Percentiles rank a stretch among this genome's conserved stretches.
These are phyloP conservation scores for Hyposoter didymator DNA, from an alignment of 2,888 invertebrate genomes.

Conservation along the genomic window DNA sequence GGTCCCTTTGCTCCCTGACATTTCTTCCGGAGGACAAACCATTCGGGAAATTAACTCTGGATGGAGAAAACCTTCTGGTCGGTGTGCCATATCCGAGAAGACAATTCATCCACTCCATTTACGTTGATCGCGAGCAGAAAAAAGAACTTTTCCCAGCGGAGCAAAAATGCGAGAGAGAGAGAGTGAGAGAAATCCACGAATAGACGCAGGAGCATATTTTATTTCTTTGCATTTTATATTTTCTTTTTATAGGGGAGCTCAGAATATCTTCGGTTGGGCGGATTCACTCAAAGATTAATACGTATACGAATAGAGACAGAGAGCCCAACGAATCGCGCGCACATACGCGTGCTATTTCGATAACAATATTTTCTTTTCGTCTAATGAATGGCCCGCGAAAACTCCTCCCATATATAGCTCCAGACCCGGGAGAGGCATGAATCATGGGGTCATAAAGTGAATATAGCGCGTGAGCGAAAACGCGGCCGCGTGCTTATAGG, in stretches of 20 bases:
- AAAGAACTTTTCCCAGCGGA: slow-evolving; percentile 30
- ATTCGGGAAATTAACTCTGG: slow-evolving; percentile 67
- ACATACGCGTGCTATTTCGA: slow-evolving; percentile 68
- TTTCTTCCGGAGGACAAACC: slow-evolving; percentile 40
- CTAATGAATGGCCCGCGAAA: slow-evolving; percentile 68
- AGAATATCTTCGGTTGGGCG: slow-evolving; percentile 52
- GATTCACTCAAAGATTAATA: slow-evolving; percentile 53
- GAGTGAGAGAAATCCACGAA: background rate
- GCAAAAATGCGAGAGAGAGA: slow-evolving; percentile 1
- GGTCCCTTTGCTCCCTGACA: background rate
- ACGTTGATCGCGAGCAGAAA: slow-evolving; percentile 38
- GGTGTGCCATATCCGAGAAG: slow-evolving; percentile 2
- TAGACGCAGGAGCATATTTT: slow-evolving; percentile 45
- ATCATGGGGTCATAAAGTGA: slow-evolving; percentile 78
- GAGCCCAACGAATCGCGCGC: slow-evolving; percentile 19
- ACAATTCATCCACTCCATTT: slow-evolving; percentile 53
- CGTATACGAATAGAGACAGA: slow-evolving; percentile 25
- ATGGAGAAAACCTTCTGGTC: slow-evolving; percentile 19
- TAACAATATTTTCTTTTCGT: slow-evolving; percentile 71
- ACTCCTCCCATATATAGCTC: slow-evolving; percentile 50
- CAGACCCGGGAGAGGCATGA: slow-evolving; percentile 71
- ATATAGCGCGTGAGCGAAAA: slow-evolving; percentile 72
- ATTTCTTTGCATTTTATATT: slow-evolving; percentile 39
- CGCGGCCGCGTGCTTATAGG: slow-evolving; percentile 43
- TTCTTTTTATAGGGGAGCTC: slow-evolving; percentile 1